Evolutionary conservation across 2,797 vertebrate genomes (phyloP), one percentile per base, ranked within the genome.

Genomic region (Gephyroberyx darwinii): DNA sequence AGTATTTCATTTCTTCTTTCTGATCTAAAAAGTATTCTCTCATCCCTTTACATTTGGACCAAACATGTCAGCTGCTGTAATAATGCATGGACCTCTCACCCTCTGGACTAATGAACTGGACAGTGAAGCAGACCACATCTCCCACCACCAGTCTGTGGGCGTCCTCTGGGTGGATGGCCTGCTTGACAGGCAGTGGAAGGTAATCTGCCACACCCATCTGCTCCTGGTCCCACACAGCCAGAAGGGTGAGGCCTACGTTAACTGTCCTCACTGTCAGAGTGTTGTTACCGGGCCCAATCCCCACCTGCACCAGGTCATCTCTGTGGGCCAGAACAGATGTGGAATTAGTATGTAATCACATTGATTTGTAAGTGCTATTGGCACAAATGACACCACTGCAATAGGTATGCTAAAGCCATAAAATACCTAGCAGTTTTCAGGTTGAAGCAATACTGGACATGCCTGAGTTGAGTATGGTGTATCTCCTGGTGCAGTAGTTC

Each of bases 281-380:
- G 86, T 94, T 86, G 91, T 99, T 99, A 57, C 84, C 74, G 0
- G 91, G 69, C 20, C 97, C 97, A 56, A 92, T 91, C 16, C 94
- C 93, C 10, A 98, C 87, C 84, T 98, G 96, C 53, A 99, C 94
- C 3, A 98, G 94, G 86, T 99, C 98, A 3, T 98, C 98, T 68
- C 98, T 99, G 78, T 17, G 48, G 57, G 51, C 68, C 45, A 62
- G 8, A 69, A 66, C 17, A 75, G 5, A 60, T 19, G 47, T 5
- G 7, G 2, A 63, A 30, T 2, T 2, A 12, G 39, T n/a, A 48
- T 5, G n/a, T 48, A 48, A 48, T n/a, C 16, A 48, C 5, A 8
- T n/a, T 48, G 2, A 48, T 17, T 17, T 48, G 16, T 17, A n/a
- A 17, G 45, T n/a, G 0, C 45, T 48, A n/a, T 48, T n/a, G 17